These are phyloP conservation scores for Lampropteryx suffumata DNA, from an alignment of 2,888 invertebrate species.

Conservation along the genomic window DNA sequence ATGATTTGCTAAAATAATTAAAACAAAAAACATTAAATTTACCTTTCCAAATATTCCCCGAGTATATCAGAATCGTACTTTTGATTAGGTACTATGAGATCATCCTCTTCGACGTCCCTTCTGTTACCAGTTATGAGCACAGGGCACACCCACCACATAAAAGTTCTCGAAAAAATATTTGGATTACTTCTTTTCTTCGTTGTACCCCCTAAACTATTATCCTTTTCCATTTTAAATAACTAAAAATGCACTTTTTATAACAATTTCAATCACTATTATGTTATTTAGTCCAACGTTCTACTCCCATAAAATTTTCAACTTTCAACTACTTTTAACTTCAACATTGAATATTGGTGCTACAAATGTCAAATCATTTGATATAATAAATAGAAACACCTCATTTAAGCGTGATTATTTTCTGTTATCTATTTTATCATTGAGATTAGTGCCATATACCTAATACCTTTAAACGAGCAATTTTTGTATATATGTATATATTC, in stretches of 20 bases:
- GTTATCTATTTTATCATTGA: conserved; percentile 24
- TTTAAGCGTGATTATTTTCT: conserved; percentile 22
- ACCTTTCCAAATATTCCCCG: conserved; percentile 84
- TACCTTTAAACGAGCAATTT: too few species aligned
- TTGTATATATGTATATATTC: too few species aligned
- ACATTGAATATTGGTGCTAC: too few species aligned
- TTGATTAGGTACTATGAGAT: conserved; percentile 84
- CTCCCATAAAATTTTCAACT: background rate
- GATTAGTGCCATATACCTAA: conserved; percentile 11
- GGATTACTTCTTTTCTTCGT: conserved; percentile 50
- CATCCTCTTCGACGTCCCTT: conserved; percentile 84
- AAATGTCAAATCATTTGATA: conserved; percentile 17
- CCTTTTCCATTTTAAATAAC: conserved; percentile 36
- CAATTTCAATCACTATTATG: background rate
- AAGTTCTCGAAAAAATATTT: conserved; percentile 63
- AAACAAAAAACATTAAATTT: conserved; percentile 35
- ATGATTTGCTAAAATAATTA: too few species aligned
- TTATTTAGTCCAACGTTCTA: too few species aligned
- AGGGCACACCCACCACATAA: conserved; percentile 77
- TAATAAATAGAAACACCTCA: conserved; percentile 27
- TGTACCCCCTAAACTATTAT: conserved; percentile 22
- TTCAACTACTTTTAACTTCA: background rate
- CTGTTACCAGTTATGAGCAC: conserved; percentile 79
- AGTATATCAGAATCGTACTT: conserved; percentile 83
- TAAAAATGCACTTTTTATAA: too few species aligned